A percentile compares a stretch with the other conserved stretches of the same genome.
phyloP scores from a whole-genome alignment of 35 echinoderm and acorn worm species.

The Hemicentrotus pulcherrimus region DNA sequence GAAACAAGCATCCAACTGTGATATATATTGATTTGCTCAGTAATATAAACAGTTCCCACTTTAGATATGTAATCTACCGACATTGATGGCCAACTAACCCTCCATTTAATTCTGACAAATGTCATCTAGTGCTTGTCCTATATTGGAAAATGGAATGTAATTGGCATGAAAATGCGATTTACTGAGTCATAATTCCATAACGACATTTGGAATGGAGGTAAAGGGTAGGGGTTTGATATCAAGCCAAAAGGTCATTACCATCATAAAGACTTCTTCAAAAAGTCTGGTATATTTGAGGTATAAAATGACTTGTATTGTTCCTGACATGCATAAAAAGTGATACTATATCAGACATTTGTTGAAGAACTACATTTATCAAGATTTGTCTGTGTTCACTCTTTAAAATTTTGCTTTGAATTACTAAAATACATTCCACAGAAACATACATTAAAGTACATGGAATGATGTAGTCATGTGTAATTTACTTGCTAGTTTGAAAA shows the following conservation, averaged over 20 bases:
- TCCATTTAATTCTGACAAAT: background rate
- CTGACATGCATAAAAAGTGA: background rate
- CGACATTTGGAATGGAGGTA: background rate
- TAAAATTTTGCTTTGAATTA: no score
- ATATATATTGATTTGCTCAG: background rate
- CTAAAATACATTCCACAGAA: no score
- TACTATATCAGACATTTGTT: background rate
- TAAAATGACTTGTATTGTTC: no score
- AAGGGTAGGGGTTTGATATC: background rate
- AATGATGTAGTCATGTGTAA: no score
- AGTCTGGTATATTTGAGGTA: background rate
- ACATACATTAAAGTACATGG: no score
- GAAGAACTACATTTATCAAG: no score
- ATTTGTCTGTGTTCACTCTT: no score
- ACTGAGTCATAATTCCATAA: conserved; percentile 33
- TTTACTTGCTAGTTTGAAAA: no score
- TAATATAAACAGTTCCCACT: conserved; percentile 12
- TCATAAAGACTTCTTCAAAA: background rate
- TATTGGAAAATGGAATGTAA: conserved; percentile 28
- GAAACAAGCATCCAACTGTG: background rate
- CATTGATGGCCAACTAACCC: conserved; percentile 15
- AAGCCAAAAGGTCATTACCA: background rate
- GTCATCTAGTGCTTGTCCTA: background rate
- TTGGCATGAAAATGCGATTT: conserved; percentile 40
- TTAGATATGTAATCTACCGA: background rate